Conservation (phyloP, 2,797 vertebrate genomes). For the Sebastes glaucus region DNA sequence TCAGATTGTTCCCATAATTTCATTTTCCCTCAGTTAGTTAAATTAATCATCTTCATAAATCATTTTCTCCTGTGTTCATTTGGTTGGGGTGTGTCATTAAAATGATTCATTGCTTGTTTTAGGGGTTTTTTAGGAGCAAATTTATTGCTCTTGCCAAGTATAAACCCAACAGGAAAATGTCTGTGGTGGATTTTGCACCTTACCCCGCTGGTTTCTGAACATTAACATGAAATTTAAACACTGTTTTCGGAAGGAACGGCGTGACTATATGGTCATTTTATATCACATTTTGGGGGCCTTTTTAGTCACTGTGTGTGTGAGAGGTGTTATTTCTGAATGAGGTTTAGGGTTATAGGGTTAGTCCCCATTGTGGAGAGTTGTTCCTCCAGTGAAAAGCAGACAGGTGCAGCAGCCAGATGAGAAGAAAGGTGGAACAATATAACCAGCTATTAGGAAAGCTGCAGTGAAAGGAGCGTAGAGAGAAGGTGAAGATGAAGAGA, state of each 20-base stretch:
- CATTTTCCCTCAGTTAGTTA: not conserved
- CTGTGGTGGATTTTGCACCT: conserved; percentile 27
- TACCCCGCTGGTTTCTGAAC: not conserved
- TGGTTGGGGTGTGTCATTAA: conserved; percentile 5
- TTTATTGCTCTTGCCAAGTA: conserved; percentile 9
- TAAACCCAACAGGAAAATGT: conserved; percentile 18
- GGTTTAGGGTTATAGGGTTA: not conserved
- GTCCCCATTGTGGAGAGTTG: not conserved
- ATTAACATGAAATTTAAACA: conserved; percentile 13
- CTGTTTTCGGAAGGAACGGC: conserved; percentile 15
- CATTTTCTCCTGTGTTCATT: not conserved
- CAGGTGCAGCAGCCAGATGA: conserved; percentile 68
- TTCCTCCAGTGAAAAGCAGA: conserved; percentile 32
- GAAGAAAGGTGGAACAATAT: conserved; percentile 42
- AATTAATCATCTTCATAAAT: conserved; percentile 19
- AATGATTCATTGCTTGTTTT: conserved; percentile 34
- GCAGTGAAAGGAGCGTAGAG: conserved; percentile 15
- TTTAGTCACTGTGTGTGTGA: not conserved
- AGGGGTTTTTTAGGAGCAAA: not conserved
- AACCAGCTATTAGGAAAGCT: conserved; percentile 48
- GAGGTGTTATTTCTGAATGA: not conserved
- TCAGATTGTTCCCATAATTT: not conserved
- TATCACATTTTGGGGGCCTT: not conserved
- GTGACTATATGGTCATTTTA: not conserved
- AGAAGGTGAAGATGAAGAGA: not conserved